phyloP scores from a whole-genome alignment of 2,797 vertebrate genomes.

The Vireo griseus region DNA sequence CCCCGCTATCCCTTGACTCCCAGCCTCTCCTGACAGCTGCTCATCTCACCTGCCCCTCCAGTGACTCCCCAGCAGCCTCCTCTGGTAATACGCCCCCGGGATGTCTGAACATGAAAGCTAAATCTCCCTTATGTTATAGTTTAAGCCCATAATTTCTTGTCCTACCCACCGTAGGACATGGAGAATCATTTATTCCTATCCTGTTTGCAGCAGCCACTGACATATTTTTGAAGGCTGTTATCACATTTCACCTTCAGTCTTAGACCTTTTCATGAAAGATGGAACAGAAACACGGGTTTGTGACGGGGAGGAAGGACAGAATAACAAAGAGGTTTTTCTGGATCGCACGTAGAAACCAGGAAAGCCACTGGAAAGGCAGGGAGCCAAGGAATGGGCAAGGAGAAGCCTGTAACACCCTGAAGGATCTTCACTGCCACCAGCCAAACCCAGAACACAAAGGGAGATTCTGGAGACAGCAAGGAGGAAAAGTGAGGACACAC shows the following conservation, averaged over 20 bases:
- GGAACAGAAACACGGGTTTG: slow-evolving; percentile 44
- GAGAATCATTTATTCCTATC: slow-evolving; percentile 43
- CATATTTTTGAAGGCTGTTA: slow-evolving; percentile 62
- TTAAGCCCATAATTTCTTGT: slow-evolving; percentile 37
- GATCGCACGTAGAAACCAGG: not conserved
- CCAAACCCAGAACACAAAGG: not conserved
- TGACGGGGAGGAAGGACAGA: not conserved
- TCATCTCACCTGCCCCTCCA: not conserved
- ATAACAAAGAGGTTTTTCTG: slow-evolving; percentile 45
- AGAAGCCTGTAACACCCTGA: not conserved
- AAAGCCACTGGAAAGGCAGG: not conserved
- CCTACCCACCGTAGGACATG: not conserved
- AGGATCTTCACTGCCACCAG: not conserved
- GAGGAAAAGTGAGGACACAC: not conserved
- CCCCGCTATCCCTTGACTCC: not conserved
- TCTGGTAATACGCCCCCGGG: not conserved
- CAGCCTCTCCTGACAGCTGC: not conserved
- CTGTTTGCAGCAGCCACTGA: slow-evolving; percentile 45
- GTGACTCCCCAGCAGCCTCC: not conserved
- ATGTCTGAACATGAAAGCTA: not conserved
- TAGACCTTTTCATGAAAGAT: slow-evolving; percentile 55
- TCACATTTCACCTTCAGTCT: slow-evolving; percentile 62
- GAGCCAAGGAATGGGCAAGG: not conserved
- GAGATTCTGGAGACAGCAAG: not conserved
- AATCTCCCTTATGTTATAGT: not conserved